Evolutionary conservation across 2,797 vertebrate species (phyloP), one percentile per base, ranked within the genome.

Genomic region (Pantherophis vulpinus): DNA sequence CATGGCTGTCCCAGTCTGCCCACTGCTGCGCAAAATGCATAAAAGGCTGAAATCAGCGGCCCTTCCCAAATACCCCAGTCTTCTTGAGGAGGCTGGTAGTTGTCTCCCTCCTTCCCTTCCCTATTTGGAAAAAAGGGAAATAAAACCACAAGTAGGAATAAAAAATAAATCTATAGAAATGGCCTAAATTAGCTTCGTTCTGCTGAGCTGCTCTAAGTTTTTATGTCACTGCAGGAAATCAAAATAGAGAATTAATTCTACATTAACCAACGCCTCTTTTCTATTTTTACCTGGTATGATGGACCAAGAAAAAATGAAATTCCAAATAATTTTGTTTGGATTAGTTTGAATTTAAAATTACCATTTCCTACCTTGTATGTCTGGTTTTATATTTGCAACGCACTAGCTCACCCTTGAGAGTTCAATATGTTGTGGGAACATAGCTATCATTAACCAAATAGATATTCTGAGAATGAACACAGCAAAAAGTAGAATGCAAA

Each of bases 381-480:
- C 70, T 79, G 8, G 18, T 37, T 79, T 79, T 79, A 79, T 79
- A 79, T 79, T 42, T 42, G 37, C 18, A 79, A 79, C 0, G 16
- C 2, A 20, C 32, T 42, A 42, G 16, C 16, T 74, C 70, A 74
- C 8, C n/a, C 32, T 79, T 79, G 32, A 79, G 16, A 79, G 70
- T 37, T 79, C 16, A 42, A 42, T 79, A 23, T 79, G 32, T 23
- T 79, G 37, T 79, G 70, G 70, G 8, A 42, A 23, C 32, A 42
- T 23, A 23, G 18, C 8, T 42, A 42, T 20, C 8, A 74, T 74
- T 74, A 18, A 37, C 55, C 90, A 83, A 79, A 16, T 56, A 66
- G 70, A 29, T 63, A 70, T 87, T 88, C 3, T 47, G 94, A 94
- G 92, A 94, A 89, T 91, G 23, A 63, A 20, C 60, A 13, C 47